Percentiles rank a stretch among this genome's conserved stretches.
Conservation (phyloP, 1,140 invertebrate genomes). For the Drosophila miranda region DNA sequence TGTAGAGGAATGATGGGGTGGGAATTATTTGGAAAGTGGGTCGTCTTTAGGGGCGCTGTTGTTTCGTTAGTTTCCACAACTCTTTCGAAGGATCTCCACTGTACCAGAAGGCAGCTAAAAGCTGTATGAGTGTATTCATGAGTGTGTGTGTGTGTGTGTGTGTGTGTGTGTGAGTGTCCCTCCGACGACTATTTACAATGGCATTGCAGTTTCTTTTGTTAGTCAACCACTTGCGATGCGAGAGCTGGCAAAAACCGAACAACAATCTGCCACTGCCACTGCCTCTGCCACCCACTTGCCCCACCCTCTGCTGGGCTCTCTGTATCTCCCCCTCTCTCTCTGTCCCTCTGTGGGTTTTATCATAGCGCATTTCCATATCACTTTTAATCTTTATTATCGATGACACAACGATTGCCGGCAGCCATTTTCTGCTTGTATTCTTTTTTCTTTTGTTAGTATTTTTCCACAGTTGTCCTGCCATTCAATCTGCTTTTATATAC, state of each 20-base stretch:
- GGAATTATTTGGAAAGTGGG: neutral
- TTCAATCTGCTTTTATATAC: too few relatives aligned
- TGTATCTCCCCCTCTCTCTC: neutral
- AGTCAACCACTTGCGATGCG: constrained; percentile 36
- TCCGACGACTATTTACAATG: constrained; percentile 70
- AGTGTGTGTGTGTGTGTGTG: constrained; percentile 14
- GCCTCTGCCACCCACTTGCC: too few relatives aligned
- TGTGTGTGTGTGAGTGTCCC: constrained; percentile 39
- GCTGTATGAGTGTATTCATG: constrained; percentile 8
- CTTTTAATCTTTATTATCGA: constrained; percentile 75
- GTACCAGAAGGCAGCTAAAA: constrained; percentile 9
- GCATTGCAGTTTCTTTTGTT: constrained; percentile 74
- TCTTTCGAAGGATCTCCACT: constrained; percentile 6
- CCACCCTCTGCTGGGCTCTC: neutral
- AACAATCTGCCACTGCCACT: constrained; percentile 15
- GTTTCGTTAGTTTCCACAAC: too few relatives aligned
- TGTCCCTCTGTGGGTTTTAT: neutral
- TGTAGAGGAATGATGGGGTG: neutral
- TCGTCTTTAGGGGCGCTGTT: too few relatives aligned
- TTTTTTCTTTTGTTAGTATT: constrained; percentile 20
- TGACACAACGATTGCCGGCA: constrained; percentile 72
- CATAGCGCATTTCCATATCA: constrained; percentile 33
- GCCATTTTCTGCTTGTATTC: constrained; percentile 44
- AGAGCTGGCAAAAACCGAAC: constrained; percentile 27
- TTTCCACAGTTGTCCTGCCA: neutral